Evolutionary conservation across 1,140 invertebrate genomes (phyloP), one percentile per base, ranked within the genome.

Genomic region (Coelopa frigida): DNA sequence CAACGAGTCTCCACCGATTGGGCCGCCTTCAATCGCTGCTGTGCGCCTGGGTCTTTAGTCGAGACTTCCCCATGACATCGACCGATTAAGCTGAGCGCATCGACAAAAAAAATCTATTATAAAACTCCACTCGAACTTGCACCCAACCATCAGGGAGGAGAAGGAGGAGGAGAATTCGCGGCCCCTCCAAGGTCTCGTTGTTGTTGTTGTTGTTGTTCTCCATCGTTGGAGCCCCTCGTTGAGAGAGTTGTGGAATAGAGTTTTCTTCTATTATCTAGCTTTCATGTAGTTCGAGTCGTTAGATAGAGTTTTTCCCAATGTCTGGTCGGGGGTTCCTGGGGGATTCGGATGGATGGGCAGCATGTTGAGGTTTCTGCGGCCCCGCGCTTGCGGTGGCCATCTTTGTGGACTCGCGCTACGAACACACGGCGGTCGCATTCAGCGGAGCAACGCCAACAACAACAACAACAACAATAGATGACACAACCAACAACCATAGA

Each of bases 31-130:
- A 38, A 5, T 20, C n/a, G 38, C 18, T 56, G 52, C 59, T 61
- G 61, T 32, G 38, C 51, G 55, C 61, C 61, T 61, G 53, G 44
- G 63, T 50, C 41, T 44, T 51, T 57, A 61, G 61, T 59, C 56
- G 56, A 61, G 61, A 64, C 61, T 64, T 64, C 61, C 61, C 61
- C 61, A 64, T 64, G 61, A 63, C 58, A 57, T 37, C 58, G 61
- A 60, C 56, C 63, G 58, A 44, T 35, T 36, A 31, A 29, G 33
- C 23, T 32, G 31, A 18, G 37, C 15, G 21, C 14, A n/a, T 23
- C 22, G 14, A 42, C 24, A 1, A 29, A 29, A 29, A 14, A 14
- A 29, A 14, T 29, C 8, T 10, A 14, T 14, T 10, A 10, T 29
- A 10, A 10, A 29, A 29, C 8, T 14, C 8, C 27, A 29, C 27